Conservation (phyloP, 2,888 invertebrate genomes). For the Phorcus lineatus region DNA sequence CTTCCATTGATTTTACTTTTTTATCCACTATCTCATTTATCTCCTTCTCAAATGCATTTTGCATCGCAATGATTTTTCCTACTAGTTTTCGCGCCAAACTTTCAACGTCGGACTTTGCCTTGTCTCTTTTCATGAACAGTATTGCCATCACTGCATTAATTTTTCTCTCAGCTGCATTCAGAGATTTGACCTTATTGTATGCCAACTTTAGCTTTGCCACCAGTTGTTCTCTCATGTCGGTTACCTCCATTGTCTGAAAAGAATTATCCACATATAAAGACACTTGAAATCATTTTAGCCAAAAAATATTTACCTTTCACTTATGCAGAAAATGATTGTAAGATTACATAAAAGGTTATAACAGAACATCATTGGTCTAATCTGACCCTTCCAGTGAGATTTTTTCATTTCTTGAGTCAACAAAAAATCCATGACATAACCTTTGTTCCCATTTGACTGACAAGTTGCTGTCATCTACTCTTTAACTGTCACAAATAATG, state of each 20-base stretch:
- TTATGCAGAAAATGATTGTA: too few species aligned
- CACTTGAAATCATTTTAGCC: too few species aligned
- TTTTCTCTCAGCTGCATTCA: slow-evolving; percentile 21
- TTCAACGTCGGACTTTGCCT: slow-evolving; percentile 18
- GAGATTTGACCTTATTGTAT: slow-evolving; percentile 32
- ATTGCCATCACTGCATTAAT: slow-evolving; percentile 27
- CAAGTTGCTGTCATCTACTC: too few species aligned
- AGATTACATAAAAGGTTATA: too few species aligned
- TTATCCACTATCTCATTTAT: slow-evolving; percentile 19
- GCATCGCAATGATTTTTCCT: slow-evolving; percentile 5
- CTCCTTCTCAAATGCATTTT: slow-evolving; percentile 28
- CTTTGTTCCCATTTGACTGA: too few species aligned
- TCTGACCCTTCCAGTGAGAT: too few species aligned
- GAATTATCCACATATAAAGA: too few species aligned
- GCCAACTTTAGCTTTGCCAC: slow-evolving; percentile 16
- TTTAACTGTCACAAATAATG: too few species aligned
- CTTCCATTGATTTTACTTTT: slow-evolving; percentile 22
- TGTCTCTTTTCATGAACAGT: slow-evolving; percentile 28
- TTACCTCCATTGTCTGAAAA: slow-evolving; percentile 7
- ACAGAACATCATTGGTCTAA: too few species aligned
- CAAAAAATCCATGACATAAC: too few species aligned
- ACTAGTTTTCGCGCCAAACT: not conserved
- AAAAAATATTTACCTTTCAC: too few species aligned
- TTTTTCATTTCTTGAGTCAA: too few species aligned
- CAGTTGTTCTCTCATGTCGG: slow-evolving; percentile 21